These are phyloP conservation scores for Todus mexicanus DNA, from an alignment of 2,797 vertebrate species.

Conservation along the genomic window DNA sequence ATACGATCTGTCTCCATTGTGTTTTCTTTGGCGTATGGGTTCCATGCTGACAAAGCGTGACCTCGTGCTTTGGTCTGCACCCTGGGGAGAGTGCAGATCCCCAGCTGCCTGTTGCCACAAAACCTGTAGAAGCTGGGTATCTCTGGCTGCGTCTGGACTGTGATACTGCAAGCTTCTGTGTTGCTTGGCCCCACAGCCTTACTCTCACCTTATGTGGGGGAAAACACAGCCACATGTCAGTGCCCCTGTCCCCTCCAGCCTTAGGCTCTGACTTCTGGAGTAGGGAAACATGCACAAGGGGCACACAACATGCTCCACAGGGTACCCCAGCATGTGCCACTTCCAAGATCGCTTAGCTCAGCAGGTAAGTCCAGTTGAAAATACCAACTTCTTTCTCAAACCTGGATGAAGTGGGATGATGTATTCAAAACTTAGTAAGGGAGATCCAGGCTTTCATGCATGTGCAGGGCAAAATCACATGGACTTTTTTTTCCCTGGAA, in stretches of 20 bases:
- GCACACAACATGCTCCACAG: fast-evolving
- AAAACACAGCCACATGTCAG: neutral
- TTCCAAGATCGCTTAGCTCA: neutral
- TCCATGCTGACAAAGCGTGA: neutral
- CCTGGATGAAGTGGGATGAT: neutral
- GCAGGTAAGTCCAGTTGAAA: neutral
- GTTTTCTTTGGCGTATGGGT: neutral
- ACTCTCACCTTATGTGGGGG: fast-evolving
- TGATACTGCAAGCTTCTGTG: fast-evolving
- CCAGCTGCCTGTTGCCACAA: neutral
- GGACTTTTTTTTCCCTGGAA: neutral
- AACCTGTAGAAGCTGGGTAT: neutral
- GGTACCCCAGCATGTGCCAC: neutral
- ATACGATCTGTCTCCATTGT: neutral
- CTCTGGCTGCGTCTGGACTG: neutral
- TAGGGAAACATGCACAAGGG: fast-evolving
- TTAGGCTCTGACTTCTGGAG: neutral
- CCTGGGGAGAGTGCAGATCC: neutral
- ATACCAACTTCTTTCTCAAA: neutral
- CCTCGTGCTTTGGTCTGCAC: neutral
- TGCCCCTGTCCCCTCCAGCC: neutral
- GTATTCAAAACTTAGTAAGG: neutral
- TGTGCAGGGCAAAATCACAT: neutral
- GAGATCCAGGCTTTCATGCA: neutral
- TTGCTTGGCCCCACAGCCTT: neutral